These are phyloP conservation scores for Thymelicus sylvestris DNA, from an alignment of 2,888 invertebrate genomes.

Conservation along the genomic window DNA sequence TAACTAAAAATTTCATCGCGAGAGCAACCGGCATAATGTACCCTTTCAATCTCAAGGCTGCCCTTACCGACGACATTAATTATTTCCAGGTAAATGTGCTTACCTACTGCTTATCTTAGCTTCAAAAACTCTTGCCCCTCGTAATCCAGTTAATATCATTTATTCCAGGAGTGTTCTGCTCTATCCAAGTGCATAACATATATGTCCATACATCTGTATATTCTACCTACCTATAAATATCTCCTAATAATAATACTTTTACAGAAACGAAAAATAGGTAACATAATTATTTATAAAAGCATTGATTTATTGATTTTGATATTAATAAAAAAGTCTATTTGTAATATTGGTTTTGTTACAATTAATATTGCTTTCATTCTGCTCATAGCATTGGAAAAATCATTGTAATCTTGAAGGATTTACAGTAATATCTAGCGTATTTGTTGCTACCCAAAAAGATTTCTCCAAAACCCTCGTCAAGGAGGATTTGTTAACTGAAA, in stretches of 20 bases:
- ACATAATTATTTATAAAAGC: no score
- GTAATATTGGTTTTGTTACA: background rate
- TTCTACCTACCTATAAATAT: no score
- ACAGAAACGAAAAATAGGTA: no score
- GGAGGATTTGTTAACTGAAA: conserved; percentile 80
- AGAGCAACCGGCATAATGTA: conserved; percentile 43
- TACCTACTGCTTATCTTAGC: conserved; percentile 27
- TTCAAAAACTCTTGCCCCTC: conserved; percentile 36
- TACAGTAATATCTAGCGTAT: conserved; percentile 74
- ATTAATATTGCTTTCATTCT: conserved; percentile 26
- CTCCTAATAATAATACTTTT: no score
- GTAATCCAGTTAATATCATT: conserved; percentile 1
- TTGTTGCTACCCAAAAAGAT: conserved; percentile 67
- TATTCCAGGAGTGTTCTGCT: background rate
- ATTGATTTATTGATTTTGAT: no score
- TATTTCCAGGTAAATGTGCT: conserved; percentile 29
- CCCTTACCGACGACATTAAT: conserved; percentile 39
- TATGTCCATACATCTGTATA: no score
- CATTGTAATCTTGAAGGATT: conserved; percentile 71
- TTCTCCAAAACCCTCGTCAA: conserved; percentile 75
- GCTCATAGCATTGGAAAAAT: conserved; percentile 21
- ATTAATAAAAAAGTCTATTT: no score
- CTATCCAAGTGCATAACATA: background rate
- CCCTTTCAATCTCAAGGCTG: conserved; percentile 44
- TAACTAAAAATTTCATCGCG: conserved; percentile 46